Base-by-base conservation (phyloP, 1,140 invertebrate genomes). In the Cotesia vestalis region DNA sequence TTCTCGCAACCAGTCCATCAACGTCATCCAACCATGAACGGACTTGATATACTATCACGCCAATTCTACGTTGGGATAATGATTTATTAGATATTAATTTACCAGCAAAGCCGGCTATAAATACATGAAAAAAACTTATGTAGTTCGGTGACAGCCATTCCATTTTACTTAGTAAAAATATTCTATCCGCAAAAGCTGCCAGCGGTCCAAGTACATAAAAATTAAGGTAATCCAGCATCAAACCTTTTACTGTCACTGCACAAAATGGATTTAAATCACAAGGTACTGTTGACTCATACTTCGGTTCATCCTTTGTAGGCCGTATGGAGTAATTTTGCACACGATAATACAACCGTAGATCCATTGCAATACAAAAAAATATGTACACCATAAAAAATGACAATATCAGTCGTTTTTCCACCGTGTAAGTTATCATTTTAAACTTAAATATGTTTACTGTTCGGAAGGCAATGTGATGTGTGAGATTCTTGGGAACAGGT, bases 21-120 rank as follows among this genome's bases (percentile, higher is more conserved):
- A 95, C 78, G 78, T 94, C 92, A 78, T 95, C 94, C 34, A 94
- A 76, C 83, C 93, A 94, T 70, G 92, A 93, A 68, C 94, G 85
- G 5, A 94, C 81, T 85, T 94, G 91, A 80, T 94, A 95, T 4
- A 94, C 78, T 4, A 93, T 79, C 1, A 94, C 90, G 0, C 91
- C 93, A 0, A 94, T 66, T 12, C 92, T 87, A 46, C 94, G 83
- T 46, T 90, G 90, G 3, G 89, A 87, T 34, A 94, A 81, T 75
- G 89, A 91, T 77, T 91, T 91, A 69, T 89, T 91, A 1, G 92
- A 89, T 38, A 94, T 84, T 27, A 92, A 88, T 78, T 92, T 92
- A 4, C 89, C 92, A 20, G 91, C 89, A 3, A 91, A 57, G 40
- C 92, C 81, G 1, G 94, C 93, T 2, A 94, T 87, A 1, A 93